A percentile compares a stretch with the other conserved stretches of the same genome.
Evolutionary conservation across 2,888 invertebrate genomes (phyloP).

Genomic region (Ichneumon xanthorius): DNA sequence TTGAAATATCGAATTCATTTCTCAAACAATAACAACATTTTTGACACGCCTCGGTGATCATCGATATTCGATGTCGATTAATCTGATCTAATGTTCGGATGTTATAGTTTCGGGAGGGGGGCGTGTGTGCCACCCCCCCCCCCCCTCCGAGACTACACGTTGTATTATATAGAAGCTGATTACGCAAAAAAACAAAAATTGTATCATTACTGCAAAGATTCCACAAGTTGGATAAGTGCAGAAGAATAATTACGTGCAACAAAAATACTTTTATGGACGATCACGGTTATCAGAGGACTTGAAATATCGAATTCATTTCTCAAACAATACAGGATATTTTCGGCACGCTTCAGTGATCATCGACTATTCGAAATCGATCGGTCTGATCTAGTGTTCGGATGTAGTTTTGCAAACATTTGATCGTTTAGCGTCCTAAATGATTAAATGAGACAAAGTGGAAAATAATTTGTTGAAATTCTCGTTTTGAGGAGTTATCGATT

Average conservation of each 20-base stretch:
- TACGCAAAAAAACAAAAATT: no score
- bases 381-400: not conserved
- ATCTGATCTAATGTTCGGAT: not conserved
- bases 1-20: constrained; percentile 11
- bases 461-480: not conserved
- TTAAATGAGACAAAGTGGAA: not conserved
- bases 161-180: no score
- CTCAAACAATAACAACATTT: not conserved
- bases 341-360: not conserved
- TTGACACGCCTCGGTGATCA: not conserved
- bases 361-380: not conserved
- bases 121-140: no score
- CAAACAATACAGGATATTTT: not conserved
- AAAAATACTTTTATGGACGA: constrained; percentile 73
- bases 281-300: constrained; percentile 79
- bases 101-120: not conserved
- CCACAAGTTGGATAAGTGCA: no score
- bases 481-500: not conserved
- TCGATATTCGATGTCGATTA: not conserved
- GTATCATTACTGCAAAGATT: no score
- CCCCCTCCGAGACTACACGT: no score
- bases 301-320: not conserved
- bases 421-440: not conserved
- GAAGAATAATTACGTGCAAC: no score
- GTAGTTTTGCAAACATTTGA: not conserved